A percentile compares a stretch with the other conserved stretches of the same genome.
phyloP scores from a whole-genome alignment of 30 jellyfish, hydroid and myxozoan species.

The Chironex yamaguchii region DNA sequence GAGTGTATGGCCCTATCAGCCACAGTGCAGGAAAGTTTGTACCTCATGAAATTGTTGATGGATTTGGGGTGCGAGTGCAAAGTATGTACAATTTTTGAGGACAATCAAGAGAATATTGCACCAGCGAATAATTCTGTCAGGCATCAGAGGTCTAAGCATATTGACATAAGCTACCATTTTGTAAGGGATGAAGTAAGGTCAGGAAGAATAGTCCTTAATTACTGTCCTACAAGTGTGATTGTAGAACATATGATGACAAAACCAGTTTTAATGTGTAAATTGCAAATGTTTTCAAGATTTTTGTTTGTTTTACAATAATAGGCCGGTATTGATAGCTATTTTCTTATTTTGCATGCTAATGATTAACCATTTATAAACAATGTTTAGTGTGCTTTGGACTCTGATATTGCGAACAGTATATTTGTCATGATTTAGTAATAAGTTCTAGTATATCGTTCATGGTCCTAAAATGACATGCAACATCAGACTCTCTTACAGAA shows the following conservation, averaged over 20 bases:
- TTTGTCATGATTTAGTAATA: no score
- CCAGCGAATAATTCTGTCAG: background rate
- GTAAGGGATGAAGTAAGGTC: background rate
- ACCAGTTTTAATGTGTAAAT: background rate
- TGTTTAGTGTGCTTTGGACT: no score
- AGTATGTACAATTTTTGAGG: background rate
- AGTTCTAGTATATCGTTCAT: no score
- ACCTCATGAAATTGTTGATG: conserved; percentile 41
- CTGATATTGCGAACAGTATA: no score
- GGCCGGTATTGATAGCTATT: no score
- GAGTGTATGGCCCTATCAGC: background rate
- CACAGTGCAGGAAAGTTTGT: background rate
- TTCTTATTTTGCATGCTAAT: no score
- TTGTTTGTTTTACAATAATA: no score
- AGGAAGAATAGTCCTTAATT: conserved; percentile 44
- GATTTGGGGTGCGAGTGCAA: conserved; percentile 44
- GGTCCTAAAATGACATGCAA: no score
- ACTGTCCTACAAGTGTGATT: conserved; percentile 38
- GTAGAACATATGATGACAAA: conserved; percentile 71
- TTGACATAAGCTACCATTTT: conserved; percentile 26
- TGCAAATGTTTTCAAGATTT: conserved; percentile 1
- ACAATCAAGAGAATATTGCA: conserved; percentile 4
- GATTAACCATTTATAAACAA: no score
- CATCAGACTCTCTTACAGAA: no score
- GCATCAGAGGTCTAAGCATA: conserved; percentile 36